A percentile compares a stretch with the other conserved stretches of the same genome.
These are phyloP conservation scores for Enteromius afrohamiltoni DNA, from an alignment of 2,797 vertebrate genomes.

Conservation along the genomic window DNA sequence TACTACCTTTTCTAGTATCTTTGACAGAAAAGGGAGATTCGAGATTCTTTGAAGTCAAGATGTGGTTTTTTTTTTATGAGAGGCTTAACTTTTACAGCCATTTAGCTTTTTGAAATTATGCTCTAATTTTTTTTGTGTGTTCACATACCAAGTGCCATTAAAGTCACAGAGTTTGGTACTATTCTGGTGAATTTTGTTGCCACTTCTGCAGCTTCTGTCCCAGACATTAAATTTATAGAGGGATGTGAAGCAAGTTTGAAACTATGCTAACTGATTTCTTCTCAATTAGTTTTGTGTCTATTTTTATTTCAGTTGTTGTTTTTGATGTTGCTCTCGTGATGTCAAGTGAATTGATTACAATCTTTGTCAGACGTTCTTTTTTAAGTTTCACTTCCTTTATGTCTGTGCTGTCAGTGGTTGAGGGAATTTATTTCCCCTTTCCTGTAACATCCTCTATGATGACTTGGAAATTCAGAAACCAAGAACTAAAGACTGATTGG, in stretches of 20 bases:
- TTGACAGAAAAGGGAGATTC: too few species aligned
- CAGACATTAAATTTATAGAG: constrained; percentile 84
- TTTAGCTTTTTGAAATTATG: too few species aligned
- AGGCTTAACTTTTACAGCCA: too few species aligned
- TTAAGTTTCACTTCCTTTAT: background rate
- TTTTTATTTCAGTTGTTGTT: too few species aligned
- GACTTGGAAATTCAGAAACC: background rate
- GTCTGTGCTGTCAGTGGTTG: background rate
- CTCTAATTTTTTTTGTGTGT: too few species aligned
- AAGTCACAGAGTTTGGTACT: too few species aligned
- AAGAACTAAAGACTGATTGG: background rate
- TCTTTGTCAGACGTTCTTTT: background rate
- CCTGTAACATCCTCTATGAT: background rate
- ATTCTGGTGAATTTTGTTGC: background rate
- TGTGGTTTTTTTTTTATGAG: too few species aligned
- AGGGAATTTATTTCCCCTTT: background rate
- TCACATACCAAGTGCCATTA: too few species aligned
- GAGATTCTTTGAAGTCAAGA: too few species aligned
- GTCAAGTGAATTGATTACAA: background rate
- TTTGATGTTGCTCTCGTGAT: background rate
- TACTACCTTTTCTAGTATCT: too few species aligned
- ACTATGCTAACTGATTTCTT: background rate
- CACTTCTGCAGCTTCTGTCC: constrained; percentile 34
- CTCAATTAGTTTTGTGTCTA: too few species aligned
- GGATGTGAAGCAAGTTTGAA: background rate